phyloP scores from a whole-genome alignment of 2,888 invertebrate genomes.

The Mesorhabditis spiculigera region DNA sequence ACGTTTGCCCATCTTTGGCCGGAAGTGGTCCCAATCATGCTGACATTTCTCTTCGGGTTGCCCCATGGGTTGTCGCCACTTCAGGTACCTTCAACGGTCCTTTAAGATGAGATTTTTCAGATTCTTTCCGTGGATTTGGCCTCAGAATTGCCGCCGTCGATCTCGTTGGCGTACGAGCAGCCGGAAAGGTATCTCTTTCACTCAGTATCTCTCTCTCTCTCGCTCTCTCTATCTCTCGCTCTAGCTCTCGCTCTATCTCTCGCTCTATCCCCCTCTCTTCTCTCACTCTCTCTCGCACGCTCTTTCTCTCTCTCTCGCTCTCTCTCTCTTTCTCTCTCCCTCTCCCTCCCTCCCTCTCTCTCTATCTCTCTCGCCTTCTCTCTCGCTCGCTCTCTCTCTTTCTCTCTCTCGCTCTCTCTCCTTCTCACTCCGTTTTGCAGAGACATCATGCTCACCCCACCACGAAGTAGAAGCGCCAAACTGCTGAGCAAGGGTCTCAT shows the following conservation, averaged over 20 bases:
- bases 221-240: too few species aligned
- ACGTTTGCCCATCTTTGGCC: conserved; percentile 57
- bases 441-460: conserved; percentile 53
- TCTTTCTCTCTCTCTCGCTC: too few species aligned
- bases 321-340: too few species aligned
- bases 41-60: conserved; percentile 53
- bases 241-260: too few species aligned
- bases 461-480: conserved; percentile 33
- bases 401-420: background rate
- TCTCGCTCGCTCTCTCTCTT: too few species aligned
- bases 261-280: too few species aligned
- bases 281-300: too few species aligned
- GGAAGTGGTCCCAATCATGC: conserved; percentile 54
- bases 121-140: conserved; percentile 54
- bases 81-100: conserved; percentile 25
- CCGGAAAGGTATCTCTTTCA: conserved; percentile 50
- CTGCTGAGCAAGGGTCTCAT: conserved; percentile 34
- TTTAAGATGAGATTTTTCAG: conserved; percentile 21
- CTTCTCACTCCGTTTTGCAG: too few species aligned
- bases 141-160: conserved; percentile 54
- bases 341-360: too few species aligned
- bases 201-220: too few species aligned
- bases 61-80: conserved; percentile 53
- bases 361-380: too few species aligned
- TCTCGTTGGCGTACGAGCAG: conserved; percentile 55